phyloP scores from a whole-genome alignment of 1,140 invertebrate species.

The Eumaeus atala region DNA sequence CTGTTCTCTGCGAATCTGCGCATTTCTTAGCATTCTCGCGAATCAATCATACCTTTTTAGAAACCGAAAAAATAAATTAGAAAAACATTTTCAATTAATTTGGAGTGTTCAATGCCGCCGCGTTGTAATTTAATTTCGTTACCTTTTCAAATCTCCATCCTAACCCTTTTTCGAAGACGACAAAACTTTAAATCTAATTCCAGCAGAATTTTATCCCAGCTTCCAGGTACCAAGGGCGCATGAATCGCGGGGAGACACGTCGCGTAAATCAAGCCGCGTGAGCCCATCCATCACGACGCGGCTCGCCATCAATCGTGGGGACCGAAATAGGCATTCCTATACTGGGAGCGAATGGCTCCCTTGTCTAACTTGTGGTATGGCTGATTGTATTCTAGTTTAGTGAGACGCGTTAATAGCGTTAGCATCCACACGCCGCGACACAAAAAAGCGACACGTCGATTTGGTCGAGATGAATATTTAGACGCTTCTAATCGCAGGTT shows the following conservation, averaged over 20 bases:
- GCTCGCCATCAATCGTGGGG: constrained; percentile 48
- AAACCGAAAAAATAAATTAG: too few relatives aligned
- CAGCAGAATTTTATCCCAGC: constrained; percentile 23
- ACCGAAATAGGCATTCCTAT: constrained; percentile 53
- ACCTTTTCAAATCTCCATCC: too few relatives aligned
- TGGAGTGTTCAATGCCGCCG: too few relatives aligned
- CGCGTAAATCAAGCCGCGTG: constrained; percentile 57
- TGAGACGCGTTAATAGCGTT: constrained; percentile 11
- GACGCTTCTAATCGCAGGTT: constrained; percentile 3
- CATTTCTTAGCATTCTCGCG: too few relatives aligned
- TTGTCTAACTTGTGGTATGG: constrained; percentile 1
- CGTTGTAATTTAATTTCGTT: too few relatives aligned
- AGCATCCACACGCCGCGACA: constrained; percentile 1
- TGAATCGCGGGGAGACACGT: constrained; percentile 41
- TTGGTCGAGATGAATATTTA: background rate
- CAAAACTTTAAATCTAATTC: constrained; percentile 18
- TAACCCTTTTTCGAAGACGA: too few relatives aligned
- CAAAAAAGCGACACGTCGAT: background rate
- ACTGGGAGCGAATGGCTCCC: constrained; percentile 17
- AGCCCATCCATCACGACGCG: constrained; percentile 56
- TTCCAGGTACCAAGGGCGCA: constrained; percentile 46
- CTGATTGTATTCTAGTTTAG: constrained; percentile 11
- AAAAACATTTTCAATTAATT: too few relatives aligned
- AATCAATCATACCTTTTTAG: too few relatives aligned
- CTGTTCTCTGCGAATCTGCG: too few relatives aligned